Conservation (phyloP, 2,113 vertebrate genomes). For the Nerophis ophidion region DNA sequence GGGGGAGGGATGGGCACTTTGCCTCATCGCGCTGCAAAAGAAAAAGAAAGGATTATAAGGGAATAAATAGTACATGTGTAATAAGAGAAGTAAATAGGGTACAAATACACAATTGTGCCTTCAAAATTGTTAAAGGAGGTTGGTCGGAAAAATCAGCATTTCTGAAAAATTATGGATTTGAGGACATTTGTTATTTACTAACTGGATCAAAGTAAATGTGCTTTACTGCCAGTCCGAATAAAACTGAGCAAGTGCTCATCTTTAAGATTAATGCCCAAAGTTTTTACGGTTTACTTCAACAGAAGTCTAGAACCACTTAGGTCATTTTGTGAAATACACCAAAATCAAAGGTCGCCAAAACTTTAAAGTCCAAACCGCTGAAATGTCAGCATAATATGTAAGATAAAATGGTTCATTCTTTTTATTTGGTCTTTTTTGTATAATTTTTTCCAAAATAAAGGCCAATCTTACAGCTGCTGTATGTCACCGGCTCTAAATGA, state of each 20-base stretch:
- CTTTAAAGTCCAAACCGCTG: not conserved
- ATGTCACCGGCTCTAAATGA: no score
- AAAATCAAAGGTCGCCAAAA: not conserved
- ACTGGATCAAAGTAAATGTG: constrained; percentile 20
- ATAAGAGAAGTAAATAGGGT: not conserved
- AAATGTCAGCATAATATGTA: not conserved
- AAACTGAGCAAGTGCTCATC: not conserved
- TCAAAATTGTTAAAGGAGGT: not conserved
- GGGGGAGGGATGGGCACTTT: constrained; percentile 92
- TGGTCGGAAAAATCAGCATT: not conserved
- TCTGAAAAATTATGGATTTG: not conserved
- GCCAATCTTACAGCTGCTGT: no score
- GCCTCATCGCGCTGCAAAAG: constrained; percentile 88
- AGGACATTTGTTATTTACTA: constrained; percentile 10
- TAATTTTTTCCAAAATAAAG: no score
- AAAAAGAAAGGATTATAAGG: constrained; percentile 9
- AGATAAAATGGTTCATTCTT: no score
- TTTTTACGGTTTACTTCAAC: constrained; percentile 10
- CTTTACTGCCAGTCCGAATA: constrained; percentile 16
- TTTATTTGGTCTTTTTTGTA: no score
- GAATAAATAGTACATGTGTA: not conserved
- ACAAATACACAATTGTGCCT: not conserved
- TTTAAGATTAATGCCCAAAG: constrained; percentile 1
- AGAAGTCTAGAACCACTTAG: not conserved
- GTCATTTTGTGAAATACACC: not conserved